These are phyloP conservation scores for Diadophis punctatus DNA, from an alignment of 2,113 vertebrate species.

Conservation along the genomic window DNA sequence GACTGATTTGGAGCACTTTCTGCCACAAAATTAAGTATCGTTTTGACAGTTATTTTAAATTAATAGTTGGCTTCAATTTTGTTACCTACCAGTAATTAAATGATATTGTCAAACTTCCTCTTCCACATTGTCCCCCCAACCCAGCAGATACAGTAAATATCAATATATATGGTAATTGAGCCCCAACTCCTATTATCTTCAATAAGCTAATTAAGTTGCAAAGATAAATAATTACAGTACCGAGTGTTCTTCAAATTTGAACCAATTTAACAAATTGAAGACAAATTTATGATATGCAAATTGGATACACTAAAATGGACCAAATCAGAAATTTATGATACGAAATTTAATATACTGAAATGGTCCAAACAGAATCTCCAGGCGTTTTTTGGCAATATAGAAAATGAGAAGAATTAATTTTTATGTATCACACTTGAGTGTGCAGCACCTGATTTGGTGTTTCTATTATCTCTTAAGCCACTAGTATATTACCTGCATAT, in stretches of 20 bases:
- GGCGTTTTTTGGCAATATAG: not conserved
- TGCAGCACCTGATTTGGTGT: not conserved
- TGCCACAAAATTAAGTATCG: not conserved
- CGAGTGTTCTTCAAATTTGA: not conserved
- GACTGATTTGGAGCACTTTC: not conserved
- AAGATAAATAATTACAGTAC: not conserved
- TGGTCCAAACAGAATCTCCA: not conserved
- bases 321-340: not conserved
- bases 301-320: not conserved
- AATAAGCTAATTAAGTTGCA: not conserved
- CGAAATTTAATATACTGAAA: not conserved
- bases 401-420: not conserved
- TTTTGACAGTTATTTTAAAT: not conserved
- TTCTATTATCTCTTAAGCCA: not conserved
- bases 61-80: not conserved
- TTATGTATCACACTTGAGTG: not conserved
- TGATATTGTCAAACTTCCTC: not conserved
- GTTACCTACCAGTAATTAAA: not conserved
- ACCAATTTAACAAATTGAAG: not conserved
- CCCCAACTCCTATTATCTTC: not conserved
- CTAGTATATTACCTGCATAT: not conserved
- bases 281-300: not conserved
- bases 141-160: not conserved
- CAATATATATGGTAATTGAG: not conserved
- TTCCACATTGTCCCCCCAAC: not conserved